Evolutionary conservation across 2,797 vertebrate genomes (phyloP).

Genomic region (Tangara arthus): DNA sequence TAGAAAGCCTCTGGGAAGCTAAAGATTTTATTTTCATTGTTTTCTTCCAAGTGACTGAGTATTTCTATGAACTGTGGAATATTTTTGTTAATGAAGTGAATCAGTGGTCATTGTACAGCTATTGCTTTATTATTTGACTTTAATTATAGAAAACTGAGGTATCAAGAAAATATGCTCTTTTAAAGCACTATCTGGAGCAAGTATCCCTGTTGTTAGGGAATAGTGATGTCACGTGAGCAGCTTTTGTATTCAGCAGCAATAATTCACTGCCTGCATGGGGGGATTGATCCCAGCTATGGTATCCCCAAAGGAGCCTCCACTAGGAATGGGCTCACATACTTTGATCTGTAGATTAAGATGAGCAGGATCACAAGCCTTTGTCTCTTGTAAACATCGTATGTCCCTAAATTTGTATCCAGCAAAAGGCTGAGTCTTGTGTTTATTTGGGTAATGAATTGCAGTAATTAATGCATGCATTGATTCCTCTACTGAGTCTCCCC

Average conservation of each 20-base stretch:
- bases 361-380: slow-evolving; percentile 86
- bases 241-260: slow-evolving; percentile 93
- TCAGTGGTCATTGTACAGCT: slow-evolving; percentile 65
- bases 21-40: slow-evolving; percentile 43
- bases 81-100: slow-evolving; percentile 70
- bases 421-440: slow-evolving; percentile 89
- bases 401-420: slow-evolving; percentile 86
- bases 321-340: slow-evolving; percentile 79
- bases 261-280: slow-evolving; percentile 86
- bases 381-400: slow-evolving; percentile 83
- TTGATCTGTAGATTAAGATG: slow-evolving; percentile 92
- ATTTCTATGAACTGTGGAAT: slow-evolving; percentile 34
- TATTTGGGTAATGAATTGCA: slow-evolving; percentile 97
- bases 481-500: slow-evolving; percentile 87
- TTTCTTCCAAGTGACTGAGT: slow-evolving; percentile 45
- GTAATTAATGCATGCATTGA: slow-evolving; percentile 98
- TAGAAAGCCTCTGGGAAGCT: slow-evolving; percentile 44
- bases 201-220: slow-evolving; percentile 77
- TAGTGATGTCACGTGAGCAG: slow-evolving; percentile 83
- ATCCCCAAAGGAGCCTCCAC: slow-evolving; percentile 86
- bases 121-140: slow-evolving; percentile 69
- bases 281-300: slow-evolving; percentile 87
- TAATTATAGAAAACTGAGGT: slow-evolving; percentile 70
- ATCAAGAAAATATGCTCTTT: slow-evolving; percentile 68
- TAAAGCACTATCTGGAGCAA: slow-evolving; percentile 71